A percentile compares a stretch with the other conserved stretches of the same genome.
Evolutionary conservation across 2,113 vertebrate genomes (phyloP).

Genomic region (Aspidoscelis tigris): DNA sequence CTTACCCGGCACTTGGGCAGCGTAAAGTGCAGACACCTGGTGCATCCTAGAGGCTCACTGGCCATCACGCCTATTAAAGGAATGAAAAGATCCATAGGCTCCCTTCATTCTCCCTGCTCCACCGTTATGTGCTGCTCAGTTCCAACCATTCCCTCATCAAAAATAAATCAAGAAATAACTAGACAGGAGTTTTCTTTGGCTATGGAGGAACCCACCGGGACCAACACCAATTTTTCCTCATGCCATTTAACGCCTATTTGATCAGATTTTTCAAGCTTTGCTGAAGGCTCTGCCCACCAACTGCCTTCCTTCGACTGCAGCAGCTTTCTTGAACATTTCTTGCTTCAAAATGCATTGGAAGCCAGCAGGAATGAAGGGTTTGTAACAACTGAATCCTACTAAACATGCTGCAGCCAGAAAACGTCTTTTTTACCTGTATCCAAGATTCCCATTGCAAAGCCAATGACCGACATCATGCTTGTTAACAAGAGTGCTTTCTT

Average conservation of each 20-base stretch:
- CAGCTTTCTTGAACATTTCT: background rate
- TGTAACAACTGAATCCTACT: accelerated
- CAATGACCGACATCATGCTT: constrained; percentile 83
- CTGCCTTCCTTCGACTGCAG: background rate
- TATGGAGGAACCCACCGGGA: background rate
- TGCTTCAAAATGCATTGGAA: background rate
- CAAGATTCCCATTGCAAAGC: constrained; percentile 87
- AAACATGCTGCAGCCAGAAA: background rate
- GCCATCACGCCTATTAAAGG: too few species aligned
- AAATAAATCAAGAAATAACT: background rate
- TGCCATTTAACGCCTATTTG: background rate
- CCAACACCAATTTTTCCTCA: background rate
- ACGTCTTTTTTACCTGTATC: constrained; percentile 84
- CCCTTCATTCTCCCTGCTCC: background rate
- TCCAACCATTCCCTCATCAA: background rate
- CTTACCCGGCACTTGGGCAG: too few species aligned
- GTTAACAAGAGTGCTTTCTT: constrained; percentile 81
- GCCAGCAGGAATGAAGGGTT: background rate
- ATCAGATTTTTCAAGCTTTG: background rate
- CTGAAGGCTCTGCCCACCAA: background rate
- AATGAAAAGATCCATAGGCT: too few species aligned
- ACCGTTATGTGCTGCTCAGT: background rate
- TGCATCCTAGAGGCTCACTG: too few species aligned
- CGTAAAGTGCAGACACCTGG: too few species aligned
- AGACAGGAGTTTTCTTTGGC: background rate